Conservation (phyloP, 1,140 invertebrate species). For the Akabosia matsudoensis region DNA sequence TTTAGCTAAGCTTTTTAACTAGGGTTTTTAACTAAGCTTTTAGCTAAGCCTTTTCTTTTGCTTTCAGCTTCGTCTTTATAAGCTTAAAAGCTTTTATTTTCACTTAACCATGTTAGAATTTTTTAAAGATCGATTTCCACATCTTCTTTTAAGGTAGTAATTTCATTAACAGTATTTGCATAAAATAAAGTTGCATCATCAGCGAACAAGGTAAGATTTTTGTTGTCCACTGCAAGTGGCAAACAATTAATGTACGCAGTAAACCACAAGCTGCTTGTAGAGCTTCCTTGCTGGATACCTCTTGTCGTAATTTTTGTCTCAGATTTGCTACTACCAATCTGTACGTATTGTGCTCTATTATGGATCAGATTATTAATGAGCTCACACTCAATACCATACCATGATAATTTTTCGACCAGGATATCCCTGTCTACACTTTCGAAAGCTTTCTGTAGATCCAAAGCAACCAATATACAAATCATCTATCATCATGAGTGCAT, state of each 20-base stretch:
- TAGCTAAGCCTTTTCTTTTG: no score
- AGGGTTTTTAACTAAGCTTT: no score
- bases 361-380: constrained; percentile 22
- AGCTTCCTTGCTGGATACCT: background rate
- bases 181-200: background rate
- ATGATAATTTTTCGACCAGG: constrained; percentile 49
- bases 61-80: no score
- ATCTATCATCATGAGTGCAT: constrained; percentile 50
- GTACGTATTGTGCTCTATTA: background rate
- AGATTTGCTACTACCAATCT: background rate
- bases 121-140: background rate
- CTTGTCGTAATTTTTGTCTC: constrained; percentile 11
- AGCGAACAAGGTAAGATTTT: background rate
- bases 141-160: background rate
- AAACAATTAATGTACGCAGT: background rate
- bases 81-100: no score
- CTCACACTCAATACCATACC: constrained; percentile 10
- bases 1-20: no score
- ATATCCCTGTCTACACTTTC: constrained; percentile 50
- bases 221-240: background rate
- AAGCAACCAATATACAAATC: constrained; percentile 40
- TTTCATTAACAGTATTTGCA: background rate
- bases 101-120: background rate
- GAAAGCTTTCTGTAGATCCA: constrained; percentile 48
- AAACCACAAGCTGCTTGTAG: background rate